Conservation (phyloP, 2,888 invertebrate species). For the Allolobophora icterica region DNA sequence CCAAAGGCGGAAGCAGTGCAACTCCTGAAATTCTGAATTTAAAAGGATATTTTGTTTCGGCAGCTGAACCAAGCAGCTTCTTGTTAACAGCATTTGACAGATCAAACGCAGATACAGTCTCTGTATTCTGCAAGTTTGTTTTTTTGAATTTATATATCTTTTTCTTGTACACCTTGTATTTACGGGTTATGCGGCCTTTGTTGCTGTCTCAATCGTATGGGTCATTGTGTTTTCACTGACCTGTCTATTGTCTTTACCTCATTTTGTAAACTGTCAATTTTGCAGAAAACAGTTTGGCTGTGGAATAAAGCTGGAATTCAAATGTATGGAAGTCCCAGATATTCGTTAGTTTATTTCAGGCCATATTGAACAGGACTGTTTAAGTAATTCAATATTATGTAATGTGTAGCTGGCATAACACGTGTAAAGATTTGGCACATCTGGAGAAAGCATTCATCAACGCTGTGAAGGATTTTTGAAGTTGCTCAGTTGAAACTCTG, state of each 20-base stretch:
- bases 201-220: slow-evolving; percentile 25
- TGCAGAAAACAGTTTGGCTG: neutral
- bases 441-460: neutral
- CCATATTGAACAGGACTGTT: neutral
- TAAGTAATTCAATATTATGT: neutral
- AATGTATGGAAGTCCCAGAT: neutral
- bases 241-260: slow-evolving; percentile 13
- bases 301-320: slow-evolving; percentile 1
- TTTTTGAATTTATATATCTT: slow-evolving; percentile 11
- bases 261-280: slow-evolving; percentile 24
- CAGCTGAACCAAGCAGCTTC: neutral
- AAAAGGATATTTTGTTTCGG: neutral
- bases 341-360: slow-evolving; percentile 5
- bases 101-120: neutral
- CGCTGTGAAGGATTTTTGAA: neutral
- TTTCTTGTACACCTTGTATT: slow-evolving; percentile 12
- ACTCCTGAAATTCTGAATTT: neutral
- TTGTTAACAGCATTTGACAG: slow-evolving; percentile 17
- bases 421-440: neutral
- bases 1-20: neutral
- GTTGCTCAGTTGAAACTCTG: neutral
- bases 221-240: neutral
- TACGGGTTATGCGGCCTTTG: slow-evolving; percentile 27
- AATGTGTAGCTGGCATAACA: neutral
- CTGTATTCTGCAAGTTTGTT: slow-evolving; percentile 9